These are phyloP conservation scores for Bambusicola thoracicus DNA, from an alignment of 2,113 vertebrate species.

Conservation along the genomic window DNA sequence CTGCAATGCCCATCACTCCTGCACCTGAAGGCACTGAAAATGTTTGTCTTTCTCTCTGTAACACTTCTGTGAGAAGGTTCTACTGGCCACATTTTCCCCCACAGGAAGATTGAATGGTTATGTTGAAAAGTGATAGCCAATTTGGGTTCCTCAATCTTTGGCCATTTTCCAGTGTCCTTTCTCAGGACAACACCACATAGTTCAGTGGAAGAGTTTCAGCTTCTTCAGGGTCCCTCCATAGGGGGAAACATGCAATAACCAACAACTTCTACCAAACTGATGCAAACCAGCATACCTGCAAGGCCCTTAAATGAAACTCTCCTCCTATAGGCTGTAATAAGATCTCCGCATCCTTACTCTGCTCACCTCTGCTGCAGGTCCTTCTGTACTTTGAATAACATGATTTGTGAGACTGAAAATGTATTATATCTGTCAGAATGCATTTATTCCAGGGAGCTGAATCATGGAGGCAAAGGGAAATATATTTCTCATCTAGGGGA, in stretches of 20 bases:
- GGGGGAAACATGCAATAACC: background rate
- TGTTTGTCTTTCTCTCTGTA: background rate
- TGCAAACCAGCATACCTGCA: background rate
- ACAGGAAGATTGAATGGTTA: background rate
- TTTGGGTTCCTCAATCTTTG: background rate
- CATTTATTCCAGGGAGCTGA: background rate
- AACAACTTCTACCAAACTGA: background rate
- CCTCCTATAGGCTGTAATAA: fast-evolving
- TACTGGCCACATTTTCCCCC: background rate
- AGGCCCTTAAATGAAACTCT: background rate
- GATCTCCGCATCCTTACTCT: background rate
- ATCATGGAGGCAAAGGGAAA: background rate
- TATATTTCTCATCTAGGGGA: background rate
- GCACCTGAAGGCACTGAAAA: background rate
- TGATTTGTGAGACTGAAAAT: background rate
- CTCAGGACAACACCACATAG: background rate
- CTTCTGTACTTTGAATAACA: background rate
- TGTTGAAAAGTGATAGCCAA: background rate
- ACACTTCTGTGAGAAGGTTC: background rate
- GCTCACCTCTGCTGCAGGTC: background rate
- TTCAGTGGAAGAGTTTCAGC: background rate
- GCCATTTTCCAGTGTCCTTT: background rate
- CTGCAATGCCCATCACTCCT: background rate
- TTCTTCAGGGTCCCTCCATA: background rate
- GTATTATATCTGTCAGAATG: background rate